phyloP scores from a whole-genome alignment of 1,140 invertebrate genomes.

The Pomacea maculata region DNA sequence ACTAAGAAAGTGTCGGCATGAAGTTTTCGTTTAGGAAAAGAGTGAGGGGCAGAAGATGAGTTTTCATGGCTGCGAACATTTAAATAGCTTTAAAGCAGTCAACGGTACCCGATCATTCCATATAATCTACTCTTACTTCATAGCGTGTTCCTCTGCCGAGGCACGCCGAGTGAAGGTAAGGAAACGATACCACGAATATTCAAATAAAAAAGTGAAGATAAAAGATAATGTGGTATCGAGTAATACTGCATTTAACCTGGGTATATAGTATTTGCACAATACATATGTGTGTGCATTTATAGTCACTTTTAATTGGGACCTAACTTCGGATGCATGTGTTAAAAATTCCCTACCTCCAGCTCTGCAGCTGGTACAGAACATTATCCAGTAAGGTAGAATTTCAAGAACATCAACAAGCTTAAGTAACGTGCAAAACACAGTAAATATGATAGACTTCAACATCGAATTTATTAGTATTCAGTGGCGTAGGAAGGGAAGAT shows the following conservation, averaged over 20 bases:
- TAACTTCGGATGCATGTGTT: background rate
- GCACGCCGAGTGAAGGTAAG: constrained; percentile 77
- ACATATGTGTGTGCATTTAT: background rate
- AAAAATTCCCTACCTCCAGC: background rate
- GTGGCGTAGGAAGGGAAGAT: no score
- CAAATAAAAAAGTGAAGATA: background rate
- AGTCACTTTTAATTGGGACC: background rate
- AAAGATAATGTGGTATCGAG: constrained; percentile 4
- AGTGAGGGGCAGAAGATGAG: constrained; percentile 45
- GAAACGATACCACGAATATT: constrained; percentile 20
- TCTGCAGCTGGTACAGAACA: background rate
- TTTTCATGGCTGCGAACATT: constrained; percentile 75
- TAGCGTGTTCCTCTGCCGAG: constrained; percentile 76
- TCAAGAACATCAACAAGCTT: no score
- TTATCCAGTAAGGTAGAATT: no score
- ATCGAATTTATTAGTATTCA: no score
- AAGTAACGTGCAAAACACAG: no score
- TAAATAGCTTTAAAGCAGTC: constrained; percentile 79
- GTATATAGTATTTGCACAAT: background rate
- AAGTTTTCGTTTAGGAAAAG: constrained; percentile 30
- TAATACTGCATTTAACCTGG: background rate
- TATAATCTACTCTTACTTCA: constrained; percentile 80
- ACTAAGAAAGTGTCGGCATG: constrained; percentile 33
- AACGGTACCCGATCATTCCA: constrained; percentile 79
- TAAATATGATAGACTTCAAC: no score